Evolutionary conservation across 2,888 invertebrate genomes (phyloP).

Genomic region (Cistogaster globosa): DNA sequence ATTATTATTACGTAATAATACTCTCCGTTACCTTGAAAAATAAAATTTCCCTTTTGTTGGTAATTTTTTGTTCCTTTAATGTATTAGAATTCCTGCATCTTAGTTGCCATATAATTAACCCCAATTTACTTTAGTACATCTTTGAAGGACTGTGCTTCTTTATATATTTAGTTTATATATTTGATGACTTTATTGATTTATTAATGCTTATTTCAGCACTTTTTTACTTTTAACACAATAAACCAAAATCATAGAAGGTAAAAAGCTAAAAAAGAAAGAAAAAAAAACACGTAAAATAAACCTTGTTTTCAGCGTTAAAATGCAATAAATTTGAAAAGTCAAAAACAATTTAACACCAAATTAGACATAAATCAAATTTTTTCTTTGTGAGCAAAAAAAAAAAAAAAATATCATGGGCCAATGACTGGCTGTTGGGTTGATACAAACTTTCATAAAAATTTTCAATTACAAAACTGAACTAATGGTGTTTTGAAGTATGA

Average conservation of each 20-base stretch:
- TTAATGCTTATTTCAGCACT: not conserved
- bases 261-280: not conserved
- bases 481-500: too few relatives aligned
- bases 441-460: not conserved
- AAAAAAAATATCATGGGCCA: too few relatives aligned
- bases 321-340: slow-evolving; percentile 53
- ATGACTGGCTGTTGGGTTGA: too few relatives aligned
- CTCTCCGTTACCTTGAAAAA: too few relatives aligned
- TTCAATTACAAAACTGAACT: too few relatives aligned
- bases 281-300: not conserved
- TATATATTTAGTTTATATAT: not conserved
- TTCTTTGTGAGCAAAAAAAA: too few relatives aligned
- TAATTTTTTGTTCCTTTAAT: not conserved
- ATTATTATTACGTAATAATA: too few relatives aligned
- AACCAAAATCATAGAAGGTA: not conserved
- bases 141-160: not conserved
- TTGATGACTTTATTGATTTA: slow-evolving; percentile 8
- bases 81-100: slow-evolving; percentile 18
- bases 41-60: too few relatives aligned
- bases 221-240: not conserved
- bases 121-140: slow-evolving; percentile 34
- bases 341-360: slow-evolving; percentile 61
- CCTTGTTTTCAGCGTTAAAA: slow-evolving; percentile 25
- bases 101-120: slow-evolving; percentile 52
- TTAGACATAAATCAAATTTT: slow-evolving; percentile 55